Evolutionary conservation across 1,140 invertebrate species (phyloP), one percentile per base, ranked within the genome.

Genomic region (Aphelenchoides fujianensis): DNA sequence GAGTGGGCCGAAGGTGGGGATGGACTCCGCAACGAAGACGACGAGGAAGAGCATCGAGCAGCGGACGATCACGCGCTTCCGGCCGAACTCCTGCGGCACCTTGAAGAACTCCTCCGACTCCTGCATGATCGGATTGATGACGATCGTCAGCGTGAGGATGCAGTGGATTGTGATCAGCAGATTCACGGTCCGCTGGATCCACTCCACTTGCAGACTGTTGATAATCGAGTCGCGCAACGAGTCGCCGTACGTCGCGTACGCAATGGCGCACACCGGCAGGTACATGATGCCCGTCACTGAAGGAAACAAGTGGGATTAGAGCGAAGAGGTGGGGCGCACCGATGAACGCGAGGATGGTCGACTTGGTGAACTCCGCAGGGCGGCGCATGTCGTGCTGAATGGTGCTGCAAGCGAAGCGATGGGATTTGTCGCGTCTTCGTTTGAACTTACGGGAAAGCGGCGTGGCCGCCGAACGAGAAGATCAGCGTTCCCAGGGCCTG

Each of bases 1-100:
- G 0, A 95, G 90, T 19, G 92, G 86, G 73, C 93, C 92, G 82
- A 95, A 95, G 73, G 90, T 88, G 0, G 93, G 92, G 1, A 95
- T 89, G 3, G 90, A 89, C 86, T 93, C 91, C 0, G 90, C 92
- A 5, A 94, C 86, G 19, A 92, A 89, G 1, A 94, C 89, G 0
- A 90, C 90, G 0, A 90, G 71, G 0, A 89, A 86, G 12, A 93
- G 87, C 2, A 94, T 85, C 9, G 32, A 68, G 1, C 91, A 91
- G 34, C 93, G 87, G n/a, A 92, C 84, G 0, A 90, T 82, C 66
- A 91, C 90, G 7, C 94, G 87, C 80, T 90, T 90, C 84, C 89
- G 88, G 68, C 89, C 89, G 79, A 96, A 95, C 32, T 80, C 41
- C 32, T 84, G 82, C 28, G 82, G 81, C 31, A 82, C 71, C 19